A percentile compares a stretch with the other conserved stretches of the same genome.
phyloP scores from a whole-genome alignment of 2,888 invertebrate species.

The Steinernema scapterisci region DNA sequence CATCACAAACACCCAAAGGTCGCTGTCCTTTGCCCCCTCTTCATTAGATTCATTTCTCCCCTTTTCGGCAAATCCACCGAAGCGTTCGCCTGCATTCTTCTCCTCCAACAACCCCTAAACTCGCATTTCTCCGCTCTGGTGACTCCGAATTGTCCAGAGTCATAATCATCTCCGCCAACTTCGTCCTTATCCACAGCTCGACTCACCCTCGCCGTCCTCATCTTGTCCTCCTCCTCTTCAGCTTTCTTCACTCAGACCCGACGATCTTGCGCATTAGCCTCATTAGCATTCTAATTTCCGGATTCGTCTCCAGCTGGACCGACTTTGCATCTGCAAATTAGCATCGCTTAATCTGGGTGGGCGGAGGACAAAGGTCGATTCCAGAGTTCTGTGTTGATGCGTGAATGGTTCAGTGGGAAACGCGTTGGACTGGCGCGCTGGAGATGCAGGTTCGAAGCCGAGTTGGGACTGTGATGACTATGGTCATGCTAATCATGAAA shows the following conservation, averaged over 20 bases:
- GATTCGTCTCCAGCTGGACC: not conserved
- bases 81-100: not conserved
- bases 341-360: not conserved
- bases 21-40: no score
- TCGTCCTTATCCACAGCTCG: not conserved
- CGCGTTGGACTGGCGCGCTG: not conserved
- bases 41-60: not conserved
- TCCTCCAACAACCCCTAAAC: not conserved
- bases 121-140: not conserved
- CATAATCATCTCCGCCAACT: not conserved
- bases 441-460: slow-evolving; percentile 1
- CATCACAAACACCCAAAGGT: no score
- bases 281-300: slow-evolving; percentile 30
- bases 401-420: not conserved
- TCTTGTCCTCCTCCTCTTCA: not conserved
- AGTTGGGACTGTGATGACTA: slow-evolving; percentile 4
- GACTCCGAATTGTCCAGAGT: not conserved
- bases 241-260: not conserved
- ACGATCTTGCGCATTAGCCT: not conserved
- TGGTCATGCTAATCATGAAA: slow-evolving; percentile 31
- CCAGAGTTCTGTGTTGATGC: not conserved
- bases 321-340: not conserved
- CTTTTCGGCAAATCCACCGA: not conserved
- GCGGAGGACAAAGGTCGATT: not conserved
- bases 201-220: not conserved